Evolutionary conservation across 2,113 vertebrate species (phyloP), one percentile per base, ranked within the genome.

Genomic region (Sciurus niger): DNA sequence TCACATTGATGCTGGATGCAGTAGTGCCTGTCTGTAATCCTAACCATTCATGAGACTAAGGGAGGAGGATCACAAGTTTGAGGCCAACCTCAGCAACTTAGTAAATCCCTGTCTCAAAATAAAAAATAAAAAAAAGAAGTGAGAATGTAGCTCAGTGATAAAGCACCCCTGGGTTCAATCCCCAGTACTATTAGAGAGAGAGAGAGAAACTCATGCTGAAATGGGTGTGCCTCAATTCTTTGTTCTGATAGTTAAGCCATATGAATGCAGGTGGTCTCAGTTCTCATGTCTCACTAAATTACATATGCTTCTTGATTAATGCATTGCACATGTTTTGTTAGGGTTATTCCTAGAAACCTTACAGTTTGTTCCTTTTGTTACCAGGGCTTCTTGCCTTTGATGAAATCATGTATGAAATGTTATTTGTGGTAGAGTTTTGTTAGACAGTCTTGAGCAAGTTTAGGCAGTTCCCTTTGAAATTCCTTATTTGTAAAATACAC

Each of bases 381-480:
- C 78, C 34, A 40, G 12, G 48, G 48, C 48, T 48, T 48, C 48
- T 48, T 48, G 48, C 74, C 67, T 92, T 68, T 90, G 25, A 78
- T 68, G 46, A 32, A 82, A 74, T 70, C 60, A 48, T 48, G 18
- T 55, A 3, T 37, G 30, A 65, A 34, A 22, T 76, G 32, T 90
- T 88, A 67, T 51, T 84, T 83, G 16, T 51, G n/a, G 46, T 78
- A 67, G 68, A 34, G 53, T 60, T 88, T 88, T 87, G 76, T 83
- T 55, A 58, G 40, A n/a, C 84, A 78, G 91, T 25, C 34, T 91
- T 79, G 74, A 74, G 72, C 55, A 92, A 67, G 65, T 73, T 92
- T 68, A 89, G 37, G 73, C 87, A 60, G 14, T 87, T 78, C 22
- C 6, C 24, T 88, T 92, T 89, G 84, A 92, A 78, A 84, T 93